phyloP scores from a whole-genome alignment of 2,888 invertebrate species.

The Octodonta nipae region DNA sequence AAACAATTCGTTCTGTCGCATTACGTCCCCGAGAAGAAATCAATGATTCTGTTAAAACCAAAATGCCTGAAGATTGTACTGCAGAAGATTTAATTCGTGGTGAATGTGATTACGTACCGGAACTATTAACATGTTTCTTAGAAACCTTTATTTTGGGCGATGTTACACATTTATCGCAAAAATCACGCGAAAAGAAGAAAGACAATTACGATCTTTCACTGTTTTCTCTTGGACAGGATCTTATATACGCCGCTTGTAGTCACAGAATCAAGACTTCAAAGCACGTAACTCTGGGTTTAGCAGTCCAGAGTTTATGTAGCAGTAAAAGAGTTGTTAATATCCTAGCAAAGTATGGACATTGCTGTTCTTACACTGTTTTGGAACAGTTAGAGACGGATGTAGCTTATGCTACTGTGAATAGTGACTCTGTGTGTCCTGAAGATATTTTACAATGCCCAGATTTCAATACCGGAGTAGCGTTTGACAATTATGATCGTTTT shows the following conservation, averaged over 20 bases:
- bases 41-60: too few relatives aligned
- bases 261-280: slow-evolving; percentile 6
- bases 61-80: too few relatives aligned
- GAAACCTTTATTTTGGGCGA: too few relatives aligned
- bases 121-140: too few relatives aligned
- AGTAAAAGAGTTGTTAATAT: slow-evolving; percentile 1
- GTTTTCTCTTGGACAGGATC: slow-evolving; percentile 19
- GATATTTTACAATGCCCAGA: background rate
- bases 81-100: too few relatives aligned
- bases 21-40: too few relatives aligned
- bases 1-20: too few relatives aligned
- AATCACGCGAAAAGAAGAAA: too few relatives aligned
- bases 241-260: slow-evolving; percentile 16
- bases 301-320: background rate
- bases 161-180: too few relatives aligned
- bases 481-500: background rate
- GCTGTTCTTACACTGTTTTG: background rate
- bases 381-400: background rate
- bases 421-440: background rate
- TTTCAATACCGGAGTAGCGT: background rate
- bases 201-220: too few relatives aligned
- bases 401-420: background rate
- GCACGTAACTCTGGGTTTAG: background rate
- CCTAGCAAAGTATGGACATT: background rate
- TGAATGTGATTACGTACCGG: too few relatives aligned